Evolutionary conservation across 2,888 invertebrate species (phyloP).

Genomic region (Germaria angustata): DNA sequence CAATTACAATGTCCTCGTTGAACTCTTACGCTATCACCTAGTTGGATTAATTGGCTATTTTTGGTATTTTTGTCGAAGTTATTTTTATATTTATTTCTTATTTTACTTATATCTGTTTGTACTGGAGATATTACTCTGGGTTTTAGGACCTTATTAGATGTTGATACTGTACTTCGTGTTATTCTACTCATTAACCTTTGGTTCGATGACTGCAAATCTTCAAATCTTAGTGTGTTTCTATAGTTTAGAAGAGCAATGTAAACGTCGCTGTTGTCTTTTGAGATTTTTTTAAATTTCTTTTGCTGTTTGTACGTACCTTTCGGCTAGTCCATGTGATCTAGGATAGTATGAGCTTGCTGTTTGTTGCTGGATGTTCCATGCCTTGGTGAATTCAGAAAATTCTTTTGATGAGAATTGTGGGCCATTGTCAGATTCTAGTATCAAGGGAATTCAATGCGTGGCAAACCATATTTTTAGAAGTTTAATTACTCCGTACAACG

Average conservation of each 20-base stretch:
- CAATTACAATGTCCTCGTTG: slow-evolving; percentile 46
- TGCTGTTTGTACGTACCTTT: slow-evolving; percentile 61
- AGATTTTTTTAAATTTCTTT: slow-evolving; percentile 61
- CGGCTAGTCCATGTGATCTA: slow-evolving; percentile 61
- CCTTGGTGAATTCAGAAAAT: slow-evolving; percentile 51
- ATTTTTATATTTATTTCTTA: slow-evolving; percentile 54
- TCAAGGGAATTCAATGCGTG: slow-evolving; percentile 57
- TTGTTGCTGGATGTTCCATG: slow-evolving; percentile 58
- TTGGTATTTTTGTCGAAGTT: slow-evolving; percentile 45
- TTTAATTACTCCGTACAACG: slow-evolving; percentile 48
- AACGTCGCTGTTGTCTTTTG: slow-evolving; percentile 44
- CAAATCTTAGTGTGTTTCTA: slow-evolving; percentile 58
- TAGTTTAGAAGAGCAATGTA: slow-evolving; percentile 54
- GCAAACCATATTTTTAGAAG: slow-evolving; percentile 59
- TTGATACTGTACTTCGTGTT: slow-evolving; percentile 44
- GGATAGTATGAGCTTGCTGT: slow-evolving; percentile 60
- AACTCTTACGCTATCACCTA: slow-evolving; percentile 53
- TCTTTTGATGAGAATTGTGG: slow-evolving; percentile 57
- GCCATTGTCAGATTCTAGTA: slow-evolving; percentile 57
- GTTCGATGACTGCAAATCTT: slow-evolving; percentile 54
- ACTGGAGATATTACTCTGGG: slow-evolving; percentile 41
- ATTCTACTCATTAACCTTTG: slow-evolving; percentile 63
- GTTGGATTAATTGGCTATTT: slow-evolving; percentile 30
- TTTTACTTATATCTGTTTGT: slow-evolving; percentile 51
- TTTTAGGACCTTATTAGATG: slow-evolving; percentile 36